Percentiles rank a stretch among this genome's conserved stretches.
Conservation (phyloP, 2,797 vertebrate genomes). For the Protonibea diacanthus region DNA sequence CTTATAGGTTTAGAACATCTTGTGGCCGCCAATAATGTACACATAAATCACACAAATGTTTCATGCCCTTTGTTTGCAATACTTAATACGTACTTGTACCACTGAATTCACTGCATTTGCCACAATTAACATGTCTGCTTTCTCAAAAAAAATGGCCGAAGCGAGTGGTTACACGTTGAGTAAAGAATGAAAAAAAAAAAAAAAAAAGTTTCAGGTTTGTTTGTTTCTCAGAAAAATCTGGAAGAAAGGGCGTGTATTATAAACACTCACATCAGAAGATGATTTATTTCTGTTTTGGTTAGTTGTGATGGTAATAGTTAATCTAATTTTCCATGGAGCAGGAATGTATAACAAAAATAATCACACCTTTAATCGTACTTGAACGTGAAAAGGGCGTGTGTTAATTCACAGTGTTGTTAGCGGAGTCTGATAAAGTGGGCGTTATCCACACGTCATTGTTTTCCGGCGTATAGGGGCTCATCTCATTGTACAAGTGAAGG, state of each 20-base stretch:
- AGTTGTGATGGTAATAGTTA: not conserved
- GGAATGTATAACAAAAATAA: not conserved
- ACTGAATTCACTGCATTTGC: not conserved
- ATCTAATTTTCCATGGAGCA: not conserved
- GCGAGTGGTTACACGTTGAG: not conserved
- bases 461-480: not conserved
- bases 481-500: not conserved
- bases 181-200: not conserved
- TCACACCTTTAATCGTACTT: not conserved
- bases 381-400: not conserved
- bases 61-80: not conserved
- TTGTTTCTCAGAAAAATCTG: not conserved
- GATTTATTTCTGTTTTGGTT: not conserved
- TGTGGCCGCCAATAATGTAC: not conserved
- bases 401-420: not conserved
- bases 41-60: not conserved
- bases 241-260: not conserved
- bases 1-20: not conserved
- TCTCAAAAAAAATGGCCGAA: too few relatives aligned
- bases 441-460: not conserved
- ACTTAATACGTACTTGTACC: not conserved
- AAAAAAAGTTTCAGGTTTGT: not conserved
- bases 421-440: not conserved
- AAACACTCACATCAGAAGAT: not conserved
- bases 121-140: not conserved